phyloP scores from a whole-genome alignment of 2,888 invertebrate species.

The Apodemia hepburni region DNA sequence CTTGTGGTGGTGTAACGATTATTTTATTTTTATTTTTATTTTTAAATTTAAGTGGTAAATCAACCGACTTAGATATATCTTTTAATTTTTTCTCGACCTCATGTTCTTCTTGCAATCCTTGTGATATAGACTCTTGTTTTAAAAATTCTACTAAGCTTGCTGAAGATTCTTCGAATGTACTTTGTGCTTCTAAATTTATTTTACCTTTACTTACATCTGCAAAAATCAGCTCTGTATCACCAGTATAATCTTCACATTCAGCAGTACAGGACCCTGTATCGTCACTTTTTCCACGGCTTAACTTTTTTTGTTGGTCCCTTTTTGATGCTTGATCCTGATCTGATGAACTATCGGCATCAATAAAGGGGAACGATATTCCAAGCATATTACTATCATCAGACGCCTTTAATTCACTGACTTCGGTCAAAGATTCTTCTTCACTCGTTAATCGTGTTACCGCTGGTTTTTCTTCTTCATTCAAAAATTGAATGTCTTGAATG shows the following conservation, averaged over 20 bases:
- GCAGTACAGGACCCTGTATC: constrained; percentile 85
- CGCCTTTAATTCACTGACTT: constrained; percentile 81
- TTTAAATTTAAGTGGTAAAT: constrained; percentile 67
- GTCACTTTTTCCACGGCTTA: constrained; percentile 80
- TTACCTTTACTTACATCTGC: constrained; percentile 69
- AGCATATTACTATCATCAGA: constrained; percentile 72
- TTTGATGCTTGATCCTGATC: constrained; percentile 64
- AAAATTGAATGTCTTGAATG: constrained; percentile 55
- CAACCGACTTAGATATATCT: constrained; percentile 50
- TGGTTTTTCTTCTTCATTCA: constrained; percentile 60
- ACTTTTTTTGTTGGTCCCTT: constrained; percentile 44
- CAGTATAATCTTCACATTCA: constrained; percentile 84
- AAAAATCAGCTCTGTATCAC: constrained; percentile 76
- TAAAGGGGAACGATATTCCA: constrained; percentile 72
- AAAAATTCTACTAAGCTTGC: constrained; percentile 75
- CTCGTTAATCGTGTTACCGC: constrained; percentile 78
- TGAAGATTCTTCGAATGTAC: constrained; percentile 80
- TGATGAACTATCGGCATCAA: constrained; percentile 77
- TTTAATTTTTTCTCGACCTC: constrained; percentile 57
- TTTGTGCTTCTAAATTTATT: constrained; percentile 73
- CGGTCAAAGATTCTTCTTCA: constrained; percentile 85
- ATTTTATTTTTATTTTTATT: constrained; percentile 81
- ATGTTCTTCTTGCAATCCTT: constrained; percentile 60
- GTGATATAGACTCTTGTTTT: constrained; percentile 65
- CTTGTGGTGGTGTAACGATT: constrained; percentile 81